A percentile compares a stretch with the other conserved stretches of the same genome.
Conservation (phyloP, 2,888 invertebrate genomes). For the Branchellion lobata region DNA sequence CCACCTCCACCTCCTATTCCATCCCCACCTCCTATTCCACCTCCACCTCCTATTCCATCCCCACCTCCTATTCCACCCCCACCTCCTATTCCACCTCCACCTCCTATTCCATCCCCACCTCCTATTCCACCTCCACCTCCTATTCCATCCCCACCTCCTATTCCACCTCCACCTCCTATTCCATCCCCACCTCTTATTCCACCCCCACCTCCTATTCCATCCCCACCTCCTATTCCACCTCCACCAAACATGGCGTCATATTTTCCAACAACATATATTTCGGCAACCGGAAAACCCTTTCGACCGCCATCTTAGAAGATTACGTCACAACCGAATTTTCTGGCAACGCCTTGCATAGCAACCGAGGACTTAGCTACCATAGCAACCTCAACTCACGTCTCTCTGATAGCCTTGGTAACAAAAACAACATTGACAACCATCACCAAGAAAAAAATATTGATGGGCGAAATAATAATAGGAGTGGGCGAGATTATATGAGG, state of each 20-base stretch:
- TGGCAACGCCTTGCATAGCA: neutral
- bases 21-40: neutral
- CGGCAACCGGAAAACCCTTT: neutral
- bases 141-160: too few relatives aligned
- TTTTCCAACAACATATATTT: neutral
- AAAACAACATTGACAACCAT: neutral
- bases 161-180: too few relatives aligned
- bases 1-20: neutral
- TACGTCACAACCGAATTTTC: neutral
- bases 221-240: too few relatives aligned
- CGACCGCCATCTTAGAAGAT: neutral
- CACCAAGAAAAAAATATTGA: neutral
- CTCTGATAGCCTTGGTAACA: too few relatives aligned
- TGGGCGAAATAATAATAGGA: too few relatives aligned
- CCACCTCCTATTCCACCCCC: neutral
- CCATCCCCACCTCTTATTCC: too few relatives aligned
- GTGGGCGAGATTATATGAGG: too few relatives aligned
- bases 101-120: too few relatives aligned
- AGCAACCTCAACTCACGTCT: too few relatives aligned
- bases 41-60: neutral
- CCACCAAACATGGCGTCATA: neutral
- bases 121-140: too few relatives aligned
- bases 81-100: neutral
- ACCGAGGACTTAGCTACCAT: too few relatives aligned
- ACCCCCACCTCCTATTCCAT: too few relatives aligned